Evolutionary conservation across 1,140 invertebrate species (phyloP).

Genomic region (Halyomorpha halys): DNA sequence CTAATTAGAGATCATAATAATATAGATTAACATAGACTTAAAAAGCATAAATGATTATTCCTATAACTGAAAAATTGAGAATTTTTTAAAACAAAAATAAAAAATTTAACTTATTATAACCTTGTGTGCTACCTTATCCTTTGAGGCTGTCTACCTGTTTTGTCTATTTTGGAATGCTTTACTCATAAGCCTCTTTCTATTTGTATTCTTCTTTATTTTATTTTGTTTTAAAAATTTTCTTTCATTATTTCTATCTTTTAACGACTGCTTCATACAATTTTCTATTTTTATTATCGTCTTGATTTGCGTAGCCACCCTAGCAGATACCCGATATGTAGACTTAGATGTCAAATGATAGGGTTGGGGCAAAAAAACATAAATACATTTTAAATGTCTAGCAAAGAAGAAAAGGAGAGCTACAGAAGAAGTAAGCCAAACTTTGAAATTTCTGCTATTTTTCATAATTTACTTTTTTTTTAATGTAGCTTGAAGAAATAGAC

Average conservation of each 20-base stretch:
- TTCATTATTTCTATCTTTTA: background rate
- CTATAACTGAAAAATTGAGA: too few relatives aligned
- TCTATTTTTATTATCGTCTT: conserved; percentile 1
- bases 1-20: too few relatives aligned
- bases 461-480: too few relatives aligned
- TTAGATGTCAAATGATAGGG: background rate
- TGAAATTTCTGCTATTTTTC: too few relatives aligned
- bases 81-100: background rate
- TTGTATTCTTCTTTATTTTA: background rate
- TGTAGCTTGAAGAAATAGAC: too few relatives aligned
- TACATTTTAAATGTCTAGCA: too few relatives aligned
- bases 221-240: background rate
- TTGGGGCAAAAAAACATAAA: too few relatives aligned
- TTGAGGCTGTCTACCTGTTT: conserved; percentile 15
- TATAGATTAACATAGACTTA: too few relatives aligned
- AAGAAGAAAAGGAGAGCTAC: too few relatives aligned
- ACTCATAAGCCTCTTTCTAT: background rate
- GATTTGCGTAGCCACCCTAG: conserved; percentile 13
- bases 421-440: too few relatives aligned
- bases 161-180: conserved; percentile 15
- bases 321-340: conserved; percentile 7
- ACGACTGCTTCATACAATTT: conserved; percentile 4
- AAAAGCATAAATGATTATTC: too few relatives aligned
- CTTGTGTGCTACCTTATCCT: conserved; percentile 13
- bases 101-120: conserved; percentile 7